phyloP scores from a whole-genome alignment of 2,113 vertebrate species.

The Steatornis caripensis region DNA sequence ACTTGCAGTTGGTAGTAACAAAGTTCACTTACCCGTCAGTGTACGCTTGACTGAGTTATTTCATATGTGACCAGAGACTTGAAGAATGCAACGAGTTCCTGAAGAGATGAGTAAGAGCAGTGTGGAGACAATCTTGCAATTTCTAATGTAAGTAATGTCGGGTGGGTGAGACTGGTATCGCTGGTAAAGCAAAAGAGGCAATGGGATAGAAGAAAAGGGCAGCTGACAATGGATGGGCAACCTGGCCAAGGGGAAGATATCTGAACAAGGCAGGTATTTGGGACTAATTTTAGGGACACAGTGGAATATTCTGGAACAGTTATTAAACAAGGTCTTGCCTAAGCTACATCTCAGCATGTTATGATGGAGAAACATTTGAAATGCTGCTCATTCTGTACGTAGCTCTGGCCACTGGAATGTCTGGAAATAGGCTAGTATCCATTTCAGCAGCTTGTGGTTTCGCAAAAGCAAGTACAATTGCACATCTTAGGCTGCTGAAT shows the following conservation, averaged over 20 bases:
- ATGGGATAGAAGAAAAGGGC: neutral
- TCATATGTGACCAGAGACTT: neutral
- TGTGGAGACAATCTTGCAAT: neutral
- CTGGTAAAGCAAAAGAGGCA: neutral
- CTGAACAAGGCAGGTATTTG: neutral
- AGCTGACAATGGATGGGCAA: neutral
- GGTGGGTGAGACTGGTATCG: neutral
- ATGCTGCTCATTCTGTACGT: neutral
- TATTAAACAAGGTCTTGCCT: neutral
- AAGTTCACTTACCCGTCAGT: neutral
- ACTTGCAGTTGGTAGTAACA: neutral
- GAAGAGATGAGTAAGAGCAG: neutral
- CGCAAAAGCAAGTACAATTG: neutral
- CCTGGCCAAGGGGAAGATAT: neutral
- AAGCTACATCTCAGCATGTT: neutral
- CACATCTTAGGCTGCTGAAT: neutral
- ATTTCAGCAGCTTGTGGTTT: neutral
- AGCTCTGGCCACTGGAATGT: neutral
- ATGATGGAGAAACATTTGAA: neutral
- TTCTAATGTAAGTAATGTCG: neutral
- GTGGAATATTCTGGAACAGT: neutral
- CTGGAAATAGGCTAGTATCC: neutral
- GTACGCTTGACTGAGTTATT: neutral
- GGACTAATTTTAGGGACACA: neutral
- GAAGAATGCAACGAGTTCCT: neutral